Percentiles rank a stretch among this genome's conserved stretches.
Conservation (phyloP, 2,888 invertebrate genomes). For the Melanotus villosus region DNA sequence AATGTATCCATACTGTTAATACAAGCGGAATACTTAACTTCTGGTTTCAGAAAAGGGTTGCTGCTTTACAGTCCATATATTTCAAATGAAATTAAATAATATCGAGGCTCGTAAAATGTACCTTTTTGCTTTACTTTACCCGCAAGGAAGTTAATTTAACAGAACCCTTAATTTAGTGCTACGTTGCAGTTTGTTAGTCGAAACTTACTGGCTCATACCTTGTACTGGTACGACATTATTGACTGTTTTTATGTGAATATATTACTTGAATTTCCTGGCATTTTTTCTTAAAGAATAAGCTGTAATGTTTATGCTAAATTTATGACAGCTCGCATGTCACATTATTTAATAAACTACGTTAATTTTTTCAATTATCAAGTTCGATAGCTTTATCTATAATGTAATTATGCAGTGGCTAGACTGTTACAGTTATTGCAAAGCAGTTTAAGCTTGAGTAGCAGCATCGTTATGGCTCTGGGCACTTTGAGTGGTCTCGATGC, state of each 20-base stretch:
- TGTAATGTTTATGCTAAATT: no score
- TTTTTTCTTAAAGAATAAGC: no score
- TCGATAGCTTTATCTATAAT: no score
- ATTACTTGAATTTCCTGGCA: no score
- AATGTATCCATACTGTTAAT: slow-evolving; percentile 31
- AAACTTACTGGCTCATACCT: no score
- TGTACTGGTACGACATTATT: no score
- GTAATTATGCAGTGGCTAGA: background rate
- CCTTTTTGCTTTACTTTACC: background rate
- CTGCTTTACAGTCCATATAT: slow-evolving; percentile 18
- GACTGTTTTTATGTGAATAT: no score
- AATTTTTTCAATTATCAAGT: no score
- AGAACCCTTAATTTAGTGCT: background rate
- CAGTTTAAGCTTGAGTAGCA: background rate
- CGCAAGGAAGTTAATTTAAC: background rate
- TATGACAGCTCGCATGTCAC: no score
- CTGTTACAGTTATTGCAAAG: background rate
- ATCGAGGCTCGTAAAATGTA: background rate
- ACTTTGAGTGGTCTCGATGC: no score
- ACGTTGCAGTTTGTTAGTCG: no score
- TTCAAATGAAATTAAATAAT: background rate
- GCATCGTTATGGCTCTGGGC: background rate
- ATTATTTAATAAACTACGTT: no score
- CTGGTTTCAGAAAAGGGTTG: background rate
- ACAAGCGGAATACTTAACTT: slow-evolving; percentile 5